Evolutionary conservation across 2,888 invertebrate genomes (phyloP).

Genomic region (Campaea margaritaria): DNA sequence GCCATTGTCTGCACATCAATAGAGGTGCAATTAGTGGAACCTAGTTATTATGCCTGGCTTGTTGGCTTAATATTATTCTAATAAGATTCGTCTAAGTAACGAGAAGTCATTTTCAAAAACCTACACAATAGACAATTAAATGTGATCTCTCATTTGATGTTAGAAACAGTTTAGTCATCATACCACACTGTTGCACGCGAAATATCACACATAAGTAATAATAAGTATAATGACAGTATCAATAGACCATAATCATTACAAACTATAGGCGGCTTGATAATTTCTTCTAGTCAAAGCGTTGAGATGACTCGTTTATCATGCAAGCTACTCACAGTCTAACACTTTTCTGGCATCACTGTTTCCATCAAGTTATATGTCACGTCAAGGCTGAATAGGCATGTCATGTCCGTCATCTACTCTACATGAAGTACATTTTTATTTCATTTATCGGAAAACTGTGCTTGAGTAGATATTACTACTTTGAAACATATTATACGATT

Average conservation of each 20-base stretch:
- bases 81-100: slow-evolving; percentile 47
- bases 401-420: neutral
- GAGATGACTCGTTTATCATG: neutral
- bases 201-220: too few relatives aligned
- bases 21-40: slow-evolving; percentile 60
- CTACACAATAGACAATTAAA: slow-evolving; percentile 7
- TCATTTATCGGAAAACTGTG: too few relatives aligned
- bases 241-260: too few relatives aligned
- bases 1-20: slow-evolving; percentile 63
- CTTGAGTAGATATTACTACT: too few relatives aligned
- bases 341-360: neutral
- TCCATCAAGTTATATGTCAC: neutral
- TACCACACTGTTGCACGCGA: neutral
- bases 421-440: neutral
- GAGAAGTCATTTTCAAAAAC: slow-evolving; percentile 31
- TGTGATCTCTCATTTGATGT: slow-evolving; percentile 1
- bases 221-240: too few relatives aligned
- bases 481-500: too few relatives aligned
- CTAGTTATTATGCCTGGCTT: slow-evolving; percentile 57
- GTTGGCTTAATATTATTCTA: slow-evolving; percentile 49
- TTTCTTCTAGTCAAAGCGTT: too few relatives aligned
- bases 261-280: too few relatives aligned
- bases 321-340: neutral
- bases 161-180: neutral
- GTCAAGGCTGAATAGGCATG: neutral